Conservation (phyloP, 2,888 invertebrate genomes). For the Galeopsomyia nigrocyanea region DNA sequence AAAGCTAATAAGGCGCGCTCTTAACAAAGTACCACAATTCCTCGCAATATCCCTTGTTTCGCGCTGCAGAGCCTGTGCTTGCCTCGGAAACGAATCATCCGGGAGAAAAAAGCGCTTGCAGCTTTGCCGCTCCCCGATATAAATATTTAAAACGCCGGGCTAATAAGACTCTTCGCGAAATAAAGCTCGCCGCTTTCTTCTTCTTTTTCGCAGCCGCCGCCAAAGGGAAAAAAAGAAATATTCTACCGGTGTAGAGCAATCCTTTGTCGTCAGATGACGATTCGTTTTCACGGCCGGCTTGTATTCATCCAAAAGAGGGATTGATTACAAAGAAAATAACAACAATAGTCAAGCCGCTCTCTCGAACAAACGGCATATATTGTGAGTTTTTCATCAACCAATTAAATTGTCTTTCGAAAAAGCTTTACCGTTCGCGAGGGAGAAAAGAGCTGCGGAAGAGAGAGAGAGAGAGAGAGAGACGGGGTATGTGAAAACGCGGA, state of each 20-base stretch:
- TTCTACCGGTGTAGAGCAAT: background rate
- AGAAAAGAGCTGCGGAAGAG: background rate
- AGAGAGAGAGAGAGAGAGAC: background rate
- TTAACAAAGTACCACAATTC: slow-evolving; percentile 16
- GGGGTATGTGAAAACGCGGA: slow-evolving; percentile 20
- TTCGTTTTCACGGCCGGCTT: slow-evolving; percentile 22
- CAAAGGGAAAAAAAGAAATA: background rate
- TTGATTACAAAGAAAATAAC: slow-evolving; percentile 10
- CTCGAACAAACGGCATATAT: background rate
- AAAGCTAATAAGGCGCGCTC: slow-evolving; percentile 34
- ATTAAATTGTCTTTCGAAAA: slow-evolving; percentile 19
- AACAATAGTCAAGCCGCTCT: background rate
- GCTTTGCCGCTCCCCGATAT: slow-evolving; percentile 8
- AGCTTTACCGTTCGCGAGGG: slow-evolving; percentile 31
- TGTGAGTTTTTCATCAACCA: too few relatives aligned
- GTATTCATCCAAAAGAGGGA: background rate
- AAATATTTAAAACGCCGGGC: slow-evolving; percentile 28
- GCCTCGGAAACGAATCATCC: slow-evolving; percentile 25
- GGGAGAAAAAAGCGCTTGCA: slow-evolving; percentile 6
- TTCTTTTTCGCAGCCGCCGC: background rate
- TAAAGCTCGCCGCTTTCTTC: slow-evolving; percentile 13
- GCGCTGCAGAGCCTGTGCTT: background rate
- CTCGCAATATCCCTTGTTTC: slow-evolving; percentile 4
- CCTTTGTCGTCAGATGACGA: background rate
- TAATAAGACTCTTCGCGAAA: slow-evolving; percentile 32